phyloP scores from a whole-genome alignment of 2,113 vertebrate genomes.

The Saccopteryx leptura region DNA sequence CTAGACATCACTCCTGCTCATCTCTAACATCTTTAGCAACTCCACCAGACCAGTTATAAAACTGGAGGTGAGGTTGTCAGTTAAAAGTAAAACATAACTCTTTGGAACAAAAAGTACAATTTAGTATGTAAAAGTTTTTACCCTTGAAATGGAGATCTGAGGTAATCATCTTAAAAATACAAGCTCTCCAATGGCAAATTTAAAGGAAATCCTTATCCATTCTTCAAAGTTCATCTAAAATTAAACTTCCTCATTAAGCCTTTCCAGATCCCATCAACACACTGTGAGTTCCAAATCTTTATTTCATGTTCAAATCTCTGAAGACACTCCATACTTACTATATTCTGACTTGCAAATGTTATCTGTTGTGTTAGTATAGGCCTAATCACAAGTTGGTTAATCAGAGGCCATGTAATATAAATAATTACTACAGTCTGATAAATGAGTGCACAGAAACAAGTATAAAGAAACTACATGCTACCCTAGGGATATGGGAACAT shows the following conservation, averaged over 20 bases:
- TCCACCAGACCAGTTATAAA: neutral
- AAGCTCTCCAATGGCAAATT: neutral
- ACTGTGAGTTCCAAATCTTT: neutral
- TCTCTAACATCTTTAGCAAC: neutral
- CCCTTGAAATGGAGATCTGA: neutral
- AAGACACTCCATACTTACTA: neutral
- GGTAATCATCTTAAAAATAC: neutral
- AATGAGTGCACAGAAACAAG: neutral
- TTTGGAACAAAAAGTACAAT: neutral
- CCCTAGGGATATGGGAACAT: neutral
- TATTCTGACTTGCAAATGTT: neutral
- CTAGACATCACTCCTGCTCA: neutral
- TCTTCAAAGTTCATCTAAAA: neutral
- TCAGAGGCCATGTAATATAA: neutral
- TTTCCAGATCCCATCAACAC: neutral
- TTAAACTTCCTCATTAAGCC: neutral
- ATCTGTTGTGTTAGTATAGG: neutral
- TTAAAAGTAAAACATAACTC: neutral
- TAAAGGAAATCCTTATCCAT: neutral
- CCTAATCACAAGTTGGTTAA: neutral
- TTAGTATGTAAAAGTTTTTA: conserved; percentile 6
- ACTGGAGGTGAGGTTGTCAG: neutral
- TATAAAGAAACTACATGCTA: neutral
- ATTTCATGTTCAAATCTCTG: neutral
- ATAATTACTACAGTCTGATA: conserved; percentile 1